A percentile compares a stretch with the other conserved stretches of the same genome.
Evolutionary conservation across 2,797 vertebrate species (phyloP).

Genomic region (Aldrovandia affinis): DNA sequence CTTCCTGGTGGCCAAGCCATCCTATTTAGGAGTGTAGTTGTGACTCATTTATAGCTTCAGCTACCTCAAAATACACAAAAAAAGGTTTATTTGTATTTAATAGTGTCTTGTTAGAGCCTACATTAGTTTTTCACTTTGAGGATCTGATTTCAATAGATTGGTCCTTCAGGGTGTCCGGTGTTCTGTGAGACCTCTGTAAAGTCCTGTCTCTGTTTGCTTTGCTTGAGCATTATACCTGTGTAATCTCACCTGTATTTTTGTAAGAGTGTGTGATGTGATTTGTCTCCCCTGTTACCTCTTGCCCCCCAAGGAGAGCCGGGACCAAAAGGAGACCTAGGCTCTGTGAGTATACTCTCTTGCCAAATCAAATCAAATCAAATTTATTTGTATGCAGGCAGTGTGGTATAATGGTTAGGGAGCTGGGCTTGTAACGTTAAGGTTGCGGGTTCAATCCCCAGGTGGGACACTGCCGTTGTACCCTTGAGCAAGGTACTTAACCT

Average conservation of each 20-base stretch:
- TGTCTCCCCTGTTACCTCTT: neutral
- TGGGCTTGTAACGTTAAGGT: too few relatives aligned
- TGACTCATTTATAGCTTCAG: neutral
- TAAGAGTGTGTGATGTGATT: neutral
- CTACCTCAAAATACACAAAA: neutral
- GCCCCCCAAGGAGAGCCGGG: conserved; percentile 71
- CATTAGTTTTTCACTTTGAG: neutral
- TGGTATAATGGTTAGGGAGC: too few relatives aligned
- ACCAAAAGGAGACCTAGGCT: conserved; percentile 68
- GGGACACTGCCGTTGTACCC: too few relatives aligned
- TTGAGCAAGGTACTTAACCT: too few relatives aligned
- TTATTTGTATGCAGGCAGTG: too few relatives aligned
- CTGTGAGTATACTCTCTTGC: conserved; percentile 60
- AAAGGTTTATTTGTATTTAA: neutral
- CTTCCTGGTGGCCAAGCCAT: neutral
- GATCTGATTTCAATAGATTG: neutral
- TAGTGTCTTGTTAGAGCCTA: neutral
- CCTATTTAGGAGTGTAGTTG: neutral
- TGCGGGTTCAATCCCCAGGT: too few relatives aligned
- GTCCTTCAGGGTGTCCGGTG: neutral
- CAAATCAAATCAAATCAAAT: too few relatives aligned
- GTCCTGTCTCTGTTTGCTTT: neutral
- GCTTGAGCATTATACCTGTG: neutral
- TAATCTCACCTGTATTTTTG: neutral
- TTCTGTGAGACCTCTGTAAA: neutral